These are phyloP conservation scores for Oryzias javanicus DNA, from an alignment of 2,113 vertebrate genomes.

Conservation along the genomic window DNA sequence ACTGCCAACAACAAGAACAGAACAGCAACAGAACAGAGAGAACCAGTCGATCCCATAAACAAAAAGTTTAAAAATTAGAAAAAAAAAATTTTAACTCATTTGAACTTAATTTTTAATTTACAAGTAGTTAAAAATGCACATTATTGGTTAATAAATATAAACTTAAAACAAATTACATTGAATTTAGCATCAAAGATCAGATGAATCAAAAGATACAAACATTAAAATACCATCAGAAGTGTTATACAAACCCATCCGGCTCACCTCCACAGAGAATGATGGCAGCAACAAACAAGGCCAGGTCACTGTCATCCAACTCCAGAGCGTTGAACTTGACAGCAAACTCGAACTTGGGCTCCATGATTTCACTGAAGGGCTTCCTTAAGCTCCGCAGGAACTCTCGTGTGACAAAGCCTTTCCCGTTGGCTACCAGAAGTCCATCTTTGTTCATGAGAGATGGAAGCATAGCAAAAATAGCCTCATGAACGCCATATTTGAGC, in stretches of 20 bases:
- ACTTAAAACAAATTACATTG: too few species aligned
- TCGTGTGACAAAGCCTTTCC: constrained; percentile 94
- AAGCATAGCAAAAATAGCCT: constrained; percentile 98
- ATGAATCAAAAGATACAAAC: too few species aligned
- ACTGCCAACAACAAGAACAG: too few species aligned
- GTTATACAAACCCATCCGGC: constrained; percentile 21
- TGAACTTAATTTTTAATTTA: too few species aligned
- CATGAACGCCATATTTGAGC: constrained; percentile 95
- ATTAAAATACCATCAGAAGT: too few species aligned
- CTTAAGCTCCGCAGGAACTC: constrained; percentile 96
- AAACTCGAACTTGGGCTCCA: constrained; percentile 99
- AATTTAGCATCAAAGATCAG: too few species aligned
- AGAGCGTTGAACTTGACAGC: constrained; percentile 97
- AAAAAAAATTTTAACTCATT: too few species aligned
- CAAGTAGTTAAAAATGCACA: too few species aligned
- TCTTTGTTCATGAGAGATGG: constrained; percentile 99
- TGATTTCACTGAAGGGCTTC: constrained; percentile 94
- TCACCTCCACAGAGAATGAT: constrained; percentile 98
- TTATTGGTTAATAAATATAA: too few species aligned
- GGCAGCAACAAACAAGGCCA: constrained; percentile 97
- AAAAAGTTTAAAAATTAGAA: too few species aligned
- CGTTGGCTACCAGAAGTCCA: constrained; percentile 92
- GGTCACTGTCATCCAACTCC: constrained; percentile 96
- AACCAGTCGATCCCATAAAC: too few species aligned
- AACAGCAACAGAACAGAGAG: too few species aligned